Conservation (phyloP, 2,888 invertebrate species). For the Daptonema setosum region DNA sequence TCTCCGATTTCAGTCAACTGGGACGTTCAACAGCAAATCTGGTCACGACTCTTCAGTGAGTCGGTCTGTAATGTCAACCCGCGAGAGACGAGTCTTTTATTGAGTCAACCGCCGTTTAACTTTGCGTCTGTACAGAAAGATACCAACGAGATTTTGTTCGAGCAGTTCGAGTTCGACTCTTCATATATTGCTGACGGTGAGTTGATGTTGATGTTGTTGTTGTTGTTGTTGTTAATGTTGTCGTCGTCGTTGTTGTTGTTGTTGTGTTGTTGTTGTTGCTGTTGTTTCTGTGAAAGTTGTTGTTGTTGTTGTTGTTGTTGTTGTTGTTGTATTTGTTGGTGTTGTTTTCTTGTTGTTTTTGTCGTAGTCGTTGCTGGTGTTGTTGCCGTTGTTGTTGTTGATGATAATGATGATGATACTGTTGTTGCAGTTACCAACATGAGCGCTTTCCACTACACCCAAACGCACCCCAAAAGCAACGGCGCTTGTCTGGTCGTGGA, state of each 20-base stretch:
- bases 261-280: no score
- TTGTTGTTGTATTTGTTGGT: no score
- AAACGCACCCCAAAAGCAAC: neutral
- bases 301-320: no score
- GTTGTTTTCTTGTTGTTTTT: no score
- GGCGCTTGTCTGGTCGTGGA: slow-evolving; percentile 51
- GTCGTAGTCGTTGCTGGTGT: neutral
- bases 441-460: neutral
- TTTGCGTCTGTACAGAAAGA: slow-evolving; percentile 76
- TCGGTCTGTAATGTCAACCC: slow-evolving; percentile 29
- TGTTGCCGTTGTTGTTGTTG: neutral
- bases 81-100: slow-evolving; percentile 51
- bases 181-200: slow-evolving; percentile 31
- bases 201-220: no score
- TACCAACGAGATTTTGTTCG: slow-evolving; percentile 84
- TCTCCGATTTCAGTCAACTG: slow-evolving; percentile 59
- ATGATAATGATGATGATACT: neutral
- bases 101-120: slow-evolving; percentile 84
- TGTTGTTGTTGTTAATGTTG: no score
- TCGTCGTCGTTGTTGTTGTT: no score
- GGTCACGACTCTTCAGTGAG: slow-evolving; percentile 79
- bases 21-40: slow-evolving; percentile 73
- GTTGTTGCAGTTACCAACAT: neutral
- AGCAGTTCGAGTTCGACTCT: slow-evolving; percentile 75
- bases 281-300: no score